Conservation (phyloP, 2,113 vertebrate species). For the Neolamprologus longior region DNA sequence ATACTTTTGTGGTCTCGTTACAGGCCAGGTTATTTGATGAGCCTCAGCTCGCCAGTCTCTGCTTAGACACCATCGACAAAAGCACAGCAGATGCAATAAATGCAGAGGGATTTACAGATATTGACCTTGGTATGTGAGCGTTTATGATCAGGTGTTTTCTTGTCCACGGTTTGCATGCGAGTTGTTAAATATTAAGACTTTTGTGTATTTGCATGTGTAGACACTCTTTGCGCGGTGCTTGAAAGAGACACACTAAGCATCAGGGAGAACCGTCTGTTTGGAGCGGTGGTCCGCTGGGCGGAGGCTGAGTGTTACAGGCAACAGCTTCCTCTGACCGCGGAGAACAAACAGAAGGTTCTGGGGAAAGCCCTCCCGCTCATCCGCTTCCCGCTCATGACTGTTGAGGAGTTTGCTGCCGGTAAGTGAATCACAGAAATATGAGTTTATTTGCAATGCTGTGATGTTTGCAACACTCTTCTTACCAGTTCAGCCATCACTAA, state of each 20-base stretch:
- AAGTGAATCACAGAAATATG: not conserved
- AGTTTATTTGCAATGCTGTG: not conserved
- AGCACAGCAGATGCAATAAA: constrained; percentile 88
- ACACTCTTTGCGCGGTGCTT: constrained; percentile 86
- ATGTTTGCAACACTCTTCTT: not conserved
- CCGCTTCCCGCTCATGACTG: constrained; percentile 92
- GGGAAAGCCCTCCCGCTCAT: constrained; percentile 90
- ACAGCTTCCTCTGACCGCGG: constrained; percentile 81
- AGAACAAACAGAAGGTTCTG: constrained; percentile 90
- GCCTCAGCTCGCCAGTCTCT: constrained; percentile 89
- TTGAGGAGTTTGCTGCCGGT: constrained; percentile 94
- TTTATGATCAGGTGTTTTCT: not conserved
- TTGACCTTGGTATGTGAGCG: constrained; percentile 79
- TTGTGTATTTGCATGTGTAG: constrained; percentile 49
- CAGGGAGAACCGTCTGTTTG: constrained; percentile 88
- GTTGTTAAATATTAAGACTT: not conserved
- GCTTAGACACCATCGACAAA: constrained; percentile 92
- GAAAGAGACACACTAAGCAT: constrained; percentile 93
- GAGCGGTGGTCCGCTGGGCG: constrained; percentile 90
- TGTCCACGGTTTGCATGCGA: not conserved
- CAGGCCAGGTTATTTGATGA: constrained; percentile 93
- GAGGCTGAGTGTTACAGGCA: constrained; percentile 92
- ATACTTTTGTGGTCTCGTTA: not conserved
- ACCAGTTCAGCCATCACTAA: not conserved
- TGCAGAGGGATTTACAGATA: constrained; percentile 90